Conservation (phyloP, 2,888 invertebrate genomes). For the Saturnia japonica region DNA sequence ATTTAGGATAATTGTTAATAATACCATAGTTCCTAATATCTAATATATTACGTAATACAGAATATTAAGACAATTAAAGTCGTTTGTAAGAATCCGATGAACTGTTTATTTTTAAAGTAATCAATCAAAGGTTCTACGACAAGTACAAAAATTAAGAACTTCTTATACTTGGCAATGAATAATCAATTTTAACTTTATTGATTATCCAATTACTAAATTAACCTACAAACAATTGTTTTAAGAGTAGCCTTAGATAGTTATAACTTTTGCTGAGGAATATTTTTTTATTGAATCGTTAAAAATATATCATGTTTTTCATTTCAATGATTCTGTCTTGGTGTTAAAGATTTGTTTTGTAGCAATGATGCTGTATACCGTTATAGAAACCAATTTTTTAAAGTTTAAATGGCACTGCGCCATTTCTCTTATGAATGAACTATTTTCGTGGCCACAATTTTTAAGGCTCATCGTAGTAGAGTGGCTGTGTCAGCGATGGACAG, state of each 20-base stretch:
- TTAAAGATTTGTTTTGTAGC: not conserved
- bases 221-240: not conserved
- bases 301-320: too few species aligned
- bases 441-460: slow-evolving; percentile 39
- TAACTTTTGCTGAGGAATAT: not conserved
- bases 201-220: not conserved
- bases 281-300: too few species aligned
- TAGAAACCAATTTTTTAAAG: not conserved
- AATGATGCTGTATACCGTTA: not conserved
- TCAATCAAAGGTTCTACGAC: not conserved
- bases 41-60: not conserved
- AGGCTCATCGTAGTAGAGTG: slow-evolving; percentile 52
- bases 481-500: slow-evolving; percentile 64
- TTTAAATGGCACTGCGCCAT: not conserved
- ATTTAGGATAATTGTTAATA: too few species aligned
- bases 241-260: not conserved
- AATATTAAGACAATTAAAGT: not conserved
- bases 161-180: too few species aligned
- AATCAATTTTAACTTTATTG: not conserved
- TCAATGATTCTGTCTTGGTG: too few species aligned
- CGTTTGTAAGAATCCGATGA: not conserved
- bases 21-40: too few species aligned
- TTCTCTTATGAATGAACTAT: slow-evolving; percentile 24
- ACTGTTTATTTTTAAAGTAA: too few species aligned
- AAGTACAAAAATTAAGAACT: not conserved